phyloP scores from a whole-genome alignment of 2,113 vertebrate species.

The Willisornis vidua region DNA sequence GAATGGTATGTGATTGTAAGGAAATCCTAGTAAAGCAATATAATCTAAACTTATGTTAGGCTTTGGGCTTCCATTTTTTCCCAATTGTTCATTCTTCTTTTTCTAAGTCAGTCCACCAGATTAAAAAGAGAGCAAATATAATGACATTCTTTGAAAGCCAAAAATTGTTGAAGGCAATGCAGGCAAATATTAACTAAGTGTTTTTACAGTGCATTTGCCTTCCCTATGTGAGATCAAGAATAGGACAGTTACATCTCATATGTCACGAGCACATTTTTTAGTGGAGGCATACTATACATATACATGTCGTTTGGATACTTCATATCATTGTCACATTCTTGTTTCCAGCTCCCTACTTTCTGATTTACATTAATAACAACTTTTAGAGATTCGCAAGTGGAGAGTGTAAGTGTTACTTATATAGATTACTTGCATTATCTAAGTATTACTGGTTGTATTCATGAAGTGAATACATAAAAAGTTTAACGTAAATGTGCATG shows the following conservation, averaged over 20 bases:
- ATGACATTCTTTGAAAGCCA: background rate
- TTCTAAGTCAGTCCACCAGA: background rate
- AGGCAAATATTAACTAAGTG: background rate
- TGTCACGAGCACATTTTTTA: background rate
- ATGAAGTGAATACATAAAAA: background rate
- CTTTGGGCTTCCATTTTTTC: background rate
- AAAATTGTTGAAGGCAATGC: background rate
- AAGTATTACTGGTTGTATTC: background rate
- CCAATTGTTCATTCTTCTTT: background rate
- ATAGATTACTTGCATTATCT: background rate
- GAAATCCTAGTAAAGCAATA: background rate
- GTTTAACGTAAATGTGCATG: background rate
- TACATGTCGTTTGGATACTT: background rate
- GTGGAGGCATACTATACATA: background rate
- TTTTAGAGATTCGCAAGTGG: background rate
- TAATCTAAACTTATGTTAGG: background rate
- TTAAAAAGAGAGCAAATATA: background rate
- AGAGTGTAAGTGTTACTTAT: background rate
- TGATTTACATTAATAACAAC: background rate
- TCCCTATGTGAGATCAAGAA: background rate
- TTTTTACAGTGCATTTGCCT: background rate
- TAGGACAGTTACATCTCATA: background rate
- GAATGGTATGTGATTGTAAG: background rate
- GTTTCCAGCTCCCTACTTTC: background rate
- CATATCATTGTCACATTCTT: background rate